A percentile compares a stretch with the other conserved stretches of the same genome.
These are phyloP conservation scores for Philotrypesis tridentata DNA, from an alignment of 1,140 invertebrate genomes.

Conservation along the genomic window DNA sequence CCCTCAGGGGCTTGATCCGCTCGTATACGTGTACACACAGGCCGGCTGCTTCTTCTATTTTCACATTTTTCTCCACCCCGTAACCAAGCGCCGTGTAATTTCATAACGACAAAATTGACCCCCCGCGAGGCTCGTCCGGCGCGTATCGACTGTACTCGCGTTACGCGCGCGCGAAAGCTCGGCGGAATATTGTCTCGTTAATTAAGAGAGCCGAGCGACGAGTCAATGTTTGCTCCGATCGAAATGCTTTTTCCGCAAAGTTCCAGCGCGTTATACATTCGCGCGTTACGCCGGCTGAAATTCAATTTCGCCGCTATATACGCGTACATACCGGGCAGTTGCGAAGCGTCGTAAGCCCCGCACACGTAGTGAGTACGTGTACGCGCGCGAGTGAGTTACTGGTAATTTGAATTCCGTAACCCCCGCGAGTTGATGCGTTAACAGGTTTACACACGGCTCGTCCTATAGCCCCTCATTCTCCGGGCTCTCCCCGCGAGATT, in stretches of 20 bases:
- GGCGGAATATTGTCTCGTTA: too few relatives aligned
- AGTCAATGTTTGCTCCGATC: too few relatives aligned
- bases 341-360: not conserved
- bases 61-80: not conserved
- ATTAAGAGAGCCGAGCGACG: too few relatives aligned
- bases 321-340: not conserved
- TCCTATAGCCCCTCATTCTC: too few relatives aligned
- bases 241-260: too few relatives aligned
- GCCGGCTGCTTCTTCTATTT: not conserved
- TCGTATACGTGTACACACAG: not conserved
- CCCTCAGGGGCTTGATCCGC: not conserved
- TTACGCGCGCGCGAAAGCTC: too few relatives aligned
- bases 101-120: not conserved
- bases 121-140: too few relatives aligned
- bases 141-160: too few relatives aligned
- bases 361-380: too few relatives aligned
- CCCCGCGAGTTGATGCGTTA: not conserved
- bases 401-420: not conserved
- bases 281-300: not conserved
- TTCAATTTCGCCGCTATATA: not conserved
- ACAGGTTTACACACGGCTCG: not conserved
- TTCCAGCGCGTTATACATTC: not conserved
- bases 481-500: too few relatives aligned
- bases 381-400: not conserved
- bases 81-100: not conserved